These are phyloP conservation scores for Diabrotica virgifera DNA, from an alignment of 1,140 invertebrate genomes.

Conservation along the genomic window DNA sequence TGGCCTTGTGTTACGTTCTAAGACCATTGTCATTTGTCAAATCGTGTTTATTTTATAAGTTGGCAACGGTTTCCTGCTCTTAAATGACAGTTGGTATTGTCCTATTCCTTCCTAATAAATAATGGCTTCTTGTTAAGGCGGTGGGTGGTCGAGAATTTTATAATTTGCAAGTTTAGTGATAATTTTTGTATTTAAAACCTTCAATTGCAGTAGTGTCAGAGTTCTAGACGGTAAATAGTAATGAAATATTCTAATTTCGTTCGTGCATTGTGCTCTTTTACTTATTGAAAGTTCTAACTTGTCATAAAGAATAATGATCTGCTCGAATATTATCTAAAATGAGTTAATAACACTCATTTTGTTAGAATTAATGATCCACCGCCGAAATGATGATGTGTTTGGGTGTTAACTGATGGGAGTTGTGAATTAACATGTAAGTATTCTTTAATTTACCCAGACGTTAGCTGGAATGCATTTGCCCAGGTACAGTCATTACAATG, in stretches of 20 bases:
- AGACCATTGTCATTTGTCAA: too few species aligned
- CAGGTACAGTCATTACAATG: background rate
- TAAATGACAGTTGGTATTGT: background rate
- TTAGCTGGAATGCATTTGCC: too few species aligned
- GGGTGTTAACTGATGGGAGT: background rate
- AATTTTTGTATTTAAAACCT: constrained; percentile 15
- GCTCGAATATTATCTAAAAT: constrained; percentile 4
- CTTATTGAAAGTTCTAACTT: constrained; percentile 9
- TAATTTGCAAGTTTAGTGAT: constrained; percentile 8
- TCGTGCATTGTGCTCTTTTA: constrained; percentile 7
- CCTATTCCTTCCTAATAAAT: constrained; percentile 9
- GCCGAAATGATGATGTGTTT: constrained; percentile 5
- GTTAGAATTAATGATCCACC: background rate
- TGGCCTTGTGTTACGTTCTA: too few species aligned
- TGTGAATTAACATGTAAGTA: background rate
- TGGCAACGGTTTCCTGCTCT: too few species aligned
- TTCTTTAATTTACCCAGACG: background rate
- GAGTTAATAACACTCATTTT: background rate
- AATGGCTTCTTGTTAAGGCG: constrained; percentile 29
- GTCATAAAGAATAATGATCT: constrained; percentile 14
- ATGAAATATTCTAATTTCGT: background rate
- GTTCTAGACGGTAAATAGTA: background rate
- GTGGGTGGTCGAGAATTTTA: constrained; percentile 20
- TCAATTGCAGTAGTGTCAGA: constrained; percentile 10
- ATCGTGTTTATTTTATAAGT: too few species aligned